Conservation (phyloP, 2,888 invertebrate genomes). For the Halictus ligatus region DNA sequence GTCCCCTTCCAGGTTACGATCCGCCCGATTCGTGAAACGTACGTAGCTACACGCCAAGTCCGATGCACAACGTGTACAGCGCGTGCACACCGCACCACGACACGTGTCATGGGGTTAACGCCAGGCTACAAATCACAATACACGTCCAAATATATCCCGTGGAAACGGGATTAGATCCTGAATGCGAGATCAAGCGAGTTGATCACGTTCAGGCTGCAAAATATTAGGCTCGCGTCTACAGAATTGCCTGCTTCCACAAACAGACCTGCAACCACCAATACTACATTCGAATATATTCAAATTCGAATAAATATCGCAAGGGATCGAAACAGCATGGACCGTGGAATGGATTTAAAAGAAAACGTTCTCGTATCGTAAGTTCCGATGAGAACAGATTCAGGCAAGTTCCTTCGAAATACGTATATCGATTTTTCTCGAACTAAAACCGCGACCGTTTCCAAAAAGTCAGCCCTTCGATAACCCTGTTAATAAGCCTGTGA, state of each 20-base stretch:
- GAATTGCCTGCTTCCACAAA: background rate
- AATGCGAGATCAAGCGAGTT: slow-evolving; percentile 1
- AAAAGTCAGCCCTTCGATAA: background rate
- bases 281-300: background rate
- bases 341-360: background rate
- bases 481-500: background rate
- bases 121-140: background rate
- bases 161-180: background rate
- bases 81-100: background rate
- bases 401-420: too few relatives aligned
- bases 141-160: background rate
- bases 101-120: slow-evolving; percentile 32
- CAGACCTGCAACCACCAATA: background rate
- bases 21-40: slow-evolving; percentile 1
- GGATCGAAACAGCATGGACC: too few relatives aligned
- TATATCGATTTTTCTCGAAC: too few relatives aligned
- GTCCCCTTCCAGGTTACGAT: slow-evolving; percentile 30
- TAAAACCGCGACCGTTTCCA: background rate
- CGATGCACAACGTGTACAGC: slow-evolving; percentile 11
- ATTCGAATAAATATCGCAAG: too few relatives aligned
- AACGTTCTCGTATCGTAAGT: too few relatives aligned
- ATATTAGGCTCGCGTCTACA: background rate
- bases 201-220: background rate
- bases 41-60: background rate
- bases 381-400: too few relatives aligned